Base-by-base conservation (phyloP, 2,888 invertebrate species). In the Nomada ferruginata region DNA sequence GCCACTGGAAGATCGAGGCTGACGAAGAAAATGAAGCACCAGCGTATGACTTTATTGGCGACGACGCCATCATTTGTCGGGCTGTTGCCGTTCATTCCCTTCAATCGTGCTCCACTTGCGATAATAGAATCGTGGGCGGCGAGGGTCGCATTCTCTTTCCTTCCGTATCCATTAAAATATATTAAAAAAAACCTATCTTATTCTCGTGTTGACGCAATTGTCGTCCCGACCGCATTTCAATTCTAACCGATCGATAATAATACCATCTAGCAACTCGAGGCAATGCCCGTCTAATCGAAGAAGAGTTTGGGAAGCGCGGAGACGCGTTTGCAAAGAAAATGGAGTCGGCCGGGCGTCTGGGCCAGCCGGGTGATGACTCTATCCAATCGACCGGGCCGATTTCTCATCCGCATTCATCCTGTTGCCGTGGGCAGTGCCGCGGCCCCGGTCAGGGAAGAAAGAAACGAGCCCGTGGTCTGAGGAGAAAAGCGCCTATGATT, bases 401-500 rank as follows among this genome's bases (percentile, higher is more conserved):
- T 93, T 92, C 91, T 91, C 93, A 91, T 92, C 89, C 90, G 90
- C 90, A 87, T 92, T 91, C 91, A 90, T 92, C 90, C 89, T 88
- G 87, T 88, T 79, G 87, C 89, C 90, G 91, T 91, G 91, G 92
- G 92, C 91, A 86, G 91, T 89, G 84, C 90, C 90, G 84, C 81
- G 82, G 84, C 85, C 79, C 84, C 79, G 76, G 73, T 85, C 82
- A 84, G 85, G 89, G 84, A 85, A 78, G 81, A 89, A 89, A 85
- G 83, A 88, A 89, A 85, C 69, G 82, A 82, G 83, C 85, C 23
- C 52, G 55, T 84, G 83, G 77, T 81, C 76, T 13, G 57, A 11
- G 89, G 91, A 90, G 91, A 93, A 93, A 93, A 92, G 93, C 93
- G 93, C 93, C 93, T 93, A 93, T 93, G 93, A 93, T 92, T 93